Base-by-base conservation (phyloP, 37 sponge, comb jelly and placozoan species). In the Dysidea cf. avara region DNA sequence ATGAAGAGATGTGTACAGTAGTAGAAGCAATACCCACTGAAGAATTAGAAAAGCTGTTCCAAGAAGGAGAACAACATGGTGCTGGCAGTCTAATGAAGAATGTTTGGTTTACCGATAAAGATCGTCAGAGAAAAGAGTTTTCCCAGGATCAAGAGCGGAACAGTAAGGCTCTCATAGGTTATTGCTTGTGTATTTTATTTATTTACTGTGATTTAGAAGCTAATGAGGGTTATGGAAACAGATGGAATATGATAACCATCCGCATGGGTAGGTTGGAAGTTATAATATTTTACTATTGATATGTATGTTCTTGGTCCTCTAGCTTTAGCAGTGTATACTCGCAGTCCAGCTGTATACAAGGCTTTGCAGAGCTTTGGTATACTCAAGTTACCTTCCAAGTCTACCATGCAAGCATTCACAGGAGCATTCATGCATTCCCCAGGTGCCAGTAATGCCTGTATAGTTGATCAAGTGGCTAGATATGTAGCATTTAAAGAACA, bases 381-480 rank as follows among this genome's bases (percentile, higher is more conserved):
- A n/a, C n/a, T n/a, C n/a, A n/a, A n/a, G n/a, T n/a, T n/a, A n/a
- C n/a, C n/a, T n/a, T n/a, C n/a, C n/a, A n/a, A n/a, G n/a, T n/a
- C n/a, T n/a, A n/a, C n/a, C n/a, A n/a, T n/a, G n/a, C 34, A 64
- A 31, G 65, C 65, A 7, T 64, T n/a, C 24, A 64, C 65, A 16
- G 60, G 60, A 28, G 22, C 14, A 28, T 58, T 58, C 25, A 25
- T 58, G 12, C 16, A 58, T 7, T 25, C n/a, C 60, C 17, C 16
- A 28, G 60, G 60, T n/a, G 17, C 17, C 11, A 18, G 50, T 49
- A 49, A 53, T 21, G 53, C 17, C n/a, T 53, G 25, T 31, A n/a
- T n/a, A n/a, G n/a, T n/a, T n/a, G n/a, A n/a, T n/a, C 58, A 56
- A 56, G 58, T 56, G 5, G 58, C 58, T 12, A 5, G 30, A 9